phyloP scores from a whole-genome alignment of 2,888 invertebrate species.

The Callosobruchus maculatus region DNA sequence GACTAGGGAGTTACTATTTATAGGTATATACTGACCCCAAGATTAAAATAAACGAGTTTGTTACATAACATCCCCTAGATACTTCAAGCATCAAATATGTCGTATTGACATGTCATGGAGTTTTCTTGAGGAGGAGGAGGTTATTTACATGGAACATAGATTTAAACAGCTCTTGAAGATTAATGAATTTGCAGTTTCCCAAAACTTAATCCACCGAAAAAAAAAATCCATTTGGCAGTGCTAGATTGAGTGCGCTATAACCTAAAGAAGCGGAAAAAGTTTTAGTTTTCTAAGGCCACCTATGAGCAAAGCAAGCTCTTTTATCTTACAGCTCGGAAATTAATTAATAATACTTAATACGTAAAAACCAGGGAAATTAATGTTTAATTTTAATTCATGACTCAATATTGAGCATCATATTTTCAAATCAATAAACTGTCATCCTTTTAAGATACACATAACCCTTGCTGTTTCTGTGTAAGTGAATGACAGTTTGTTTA shows the following conservation, averaged over 20 bases:
- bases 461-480: neutral
- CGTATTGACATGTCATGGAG: too few species aligned
- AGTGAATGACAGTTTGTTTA: neutral
- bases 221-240: neutral
- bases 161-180: too few species aligned
- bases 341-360: conserved; percentile 20
- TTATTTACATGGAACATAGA: too few species aligned
- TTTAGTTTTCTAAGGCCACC: conserved; percentile 31
- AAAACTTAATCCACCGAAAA: neutral
- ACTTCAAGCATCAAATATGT: too few species aligned
- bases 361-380: conserved; percentile 18
- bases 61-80: too few species aligned
- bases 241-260: neutral
- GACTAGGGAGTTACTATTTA: too few species aligned
- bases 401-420: conserved; percentile 27
- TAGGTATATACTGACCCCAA: too few species aligned
- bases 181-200: neutral
- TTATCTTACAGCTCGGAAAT: conserved; percentile 21
- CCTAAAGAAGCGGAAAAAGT: conserved; percentile 8
- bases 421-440: neutral
- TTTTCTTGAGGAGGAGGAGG: too few species aligned
- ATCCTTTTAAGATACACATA: neutral
- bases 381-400: conserved; percentile 10
- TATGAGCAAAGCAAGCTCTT: conserved; percentile 23
- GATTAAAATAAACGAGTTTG: too few species aligned